phyloP scores from a whole-genome alignment of 2,888 invertebrate genomes.

The Drosophila borborema region DNA sequence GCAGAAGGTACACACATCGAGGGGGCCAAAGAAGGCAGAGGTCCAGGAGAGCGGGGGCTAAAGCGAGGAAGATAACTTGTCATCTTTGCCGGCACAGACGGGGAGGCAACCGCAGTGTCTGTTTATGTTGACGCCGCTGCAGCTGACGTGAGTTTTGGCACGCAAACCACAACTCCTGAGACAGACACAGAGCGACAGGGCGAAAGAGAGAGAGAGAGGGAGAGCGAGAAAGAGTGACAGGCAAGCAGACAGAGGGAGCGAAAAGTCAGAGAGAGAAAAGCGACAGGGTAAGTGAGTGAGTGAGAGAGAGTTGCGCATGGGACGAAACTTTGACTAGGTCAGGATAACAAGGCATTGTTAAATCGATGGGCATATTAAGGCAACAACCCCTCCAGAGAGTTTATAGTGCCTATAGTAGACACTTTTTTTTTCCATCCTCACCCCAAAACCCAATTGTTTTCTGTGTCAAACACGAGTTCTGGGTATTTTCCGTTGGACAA shows the following conservation, averaged over 20 bases:
- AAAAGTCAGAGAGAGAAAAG: not conserved
- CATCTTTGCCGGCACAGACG: conserved; percentile 39
- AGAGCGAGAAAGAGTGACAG: conserved; percentile 18
- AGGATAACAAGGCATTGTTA: conserved; percentile 66
- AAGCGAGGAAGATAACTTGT: not conserved
- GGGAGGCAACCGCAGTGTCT: conserved; percentile 10
- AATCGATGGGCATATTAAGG: conserved; percentile 61
- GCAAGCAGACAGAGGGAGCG: not conserved
- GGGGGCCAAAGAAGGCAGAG: too few relatives aligned
- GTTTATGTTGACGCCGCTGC: conserved; percentile 18
- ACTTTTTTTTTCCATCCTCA: not conserved
- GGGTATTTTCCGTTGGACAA: conserved; percentile 69
- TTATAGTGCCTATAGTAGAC: not conserved
- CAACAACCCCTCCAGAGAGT: conserved; percentile 36
- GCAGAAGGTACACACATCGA: not conserved
- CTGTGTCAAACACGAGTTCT: conserved; percentile 25
- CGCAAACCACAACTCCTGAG: conserved; percentile 8
- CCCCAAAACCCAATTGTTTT: conserved; percentile 34
- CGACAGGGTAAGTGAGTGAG: not conserved
- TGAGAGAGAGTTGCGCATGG: conserved; percentile 42
- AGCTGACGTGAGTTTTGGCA: conserved; percentile 66
- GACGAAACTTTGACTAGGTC: conserved; percentile 67
- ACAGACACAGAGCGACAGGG: not conserved
- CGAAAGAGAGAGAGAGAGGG: not conserved
- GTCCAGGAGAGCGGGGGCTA: not conserved